Conservation (phyloP, 2,113 vertebrate species). For the Pampusana beccarii region DNA sequence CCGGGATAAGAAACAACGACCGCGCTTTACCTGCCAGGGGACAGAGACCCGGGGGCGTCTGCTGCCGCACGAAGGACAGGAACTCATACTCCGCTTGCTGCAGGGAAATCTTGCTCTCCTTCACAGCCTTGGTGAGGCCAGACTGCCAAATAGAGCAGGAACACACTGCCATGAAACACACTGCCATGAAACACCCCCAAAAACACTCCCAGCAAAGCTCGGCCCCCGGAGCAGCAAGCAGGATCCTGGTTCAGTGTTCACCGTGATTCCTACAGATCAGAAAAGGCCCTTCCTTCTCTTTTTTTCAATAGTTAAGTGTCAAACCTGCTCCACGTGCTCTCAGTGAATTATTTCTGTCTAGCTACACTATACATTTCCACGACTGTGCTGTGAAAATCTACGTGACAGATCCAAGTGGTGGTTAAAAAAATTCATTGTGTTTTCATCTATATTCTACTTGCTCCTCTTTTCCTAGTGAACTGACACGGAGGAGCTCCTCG, state of each 20-base stretch:
- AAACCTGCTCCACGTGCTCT: slow-evolving; percentile 3
- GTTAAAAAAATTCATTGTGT: slow-evolving; percentile 54
- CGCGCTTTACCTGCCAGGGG: slow-evolving; percentile 88
- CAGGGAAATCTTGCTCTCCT: slow-evolving; percentile 87
- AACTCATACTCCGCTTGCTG: slow-evolving; percentile 95
- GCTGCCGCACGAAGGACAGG: slow-evolving; percentile 92
- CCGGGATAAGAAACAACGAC: no score
- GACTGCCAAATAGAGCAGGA: slow-evolving; percentile 81
- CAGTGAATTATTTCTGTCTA: slow-evolving; percentile 43
- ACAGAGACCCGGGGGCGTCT: slow-evolving; percentile 92
- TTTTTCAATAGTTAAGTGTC: slow-evolving; percentile 8
- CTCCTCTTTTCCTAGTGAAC: slow-evolving; percentile 41
- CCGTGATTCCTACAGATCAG: neutral
- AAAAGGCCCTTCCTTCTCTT: neutral
- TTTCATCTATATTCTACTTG: slow-evolving; percentile 54
- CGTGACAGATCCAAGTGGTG: slow-evolving; percentile 46
- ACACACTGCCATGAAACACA: no score
- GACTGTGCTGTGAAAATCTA: slow-evolving; percentile 5
- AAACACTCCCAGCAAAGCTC: no score
- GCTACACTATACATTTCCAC: slow-evolving; percentile 1
- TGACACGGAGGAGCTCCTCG: slow-evolving; percentile 49
- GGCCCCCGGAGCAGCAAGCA: neutral
- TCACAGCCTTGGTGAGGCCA: slow-evolving; percentile 92
- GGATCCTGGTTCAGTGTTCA: neutral
- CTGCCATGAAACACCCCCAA: no score